Base-by-base conservation (phyloP, 2,113 vertebrate species). In the Pimephales promelas region DNA sequence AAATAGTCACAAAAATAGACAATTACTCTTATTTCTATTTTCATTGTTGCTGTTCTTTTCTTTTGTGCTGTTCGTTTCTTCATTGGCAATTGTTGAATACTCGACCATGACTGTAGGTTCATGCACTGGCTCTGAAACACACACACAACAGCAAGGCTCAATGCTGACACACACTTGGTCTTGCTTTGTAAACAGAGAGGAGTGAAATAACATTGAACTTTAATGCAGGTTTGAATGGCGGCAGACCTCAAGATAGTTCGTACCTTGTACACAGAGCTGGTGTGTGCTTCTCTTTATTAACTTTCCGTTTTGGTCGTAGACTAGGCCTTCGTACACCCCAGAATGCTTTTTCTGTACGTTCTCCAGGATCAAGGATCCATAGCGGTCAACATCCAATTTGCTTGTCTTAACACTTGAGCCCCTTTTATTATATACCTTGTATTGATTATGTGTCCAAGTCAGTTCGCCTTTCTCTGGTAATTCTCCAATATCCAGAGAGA, bases 361-460 rank as follows among this genome's bases (percentile, higher is more conserved):
- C 28, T 76, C 28, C 49, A 76, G 8, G 9, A 76, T 56, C 49
- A 76, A 10, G 2, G 49, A 76, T 6, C 73, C 73, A 20, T 4
- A 3, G 7, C 0, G 26, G 28, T 56, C 4, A 0, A 56, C 2
- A 3, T 13, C 0, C 28, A 28, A 3, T 0, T 10, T 8, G 0
- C 0, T 3, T 14, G 0, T 6, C 24, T 0, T 54, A 1, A 76
- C 18, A 13, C 0, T 2, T 34, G 26, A 54, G 8, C 14, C 3
- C 3, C 0, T 52, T 13, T 34, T 76, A 1, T 0, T 0, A 34
- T 34, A 76, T 4, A 76, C 26, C 31, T 1, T 54, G 0, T 0
- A n/a, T 34, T 14, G 0, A 49, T 34, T 11, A 31, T 76, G 28
- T 8, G 7, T 34, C 47, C 73, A 76, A 4, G 0, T 36, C 47